Evolutionary conservation across 2,888 invertebrate species (phyloP).

Genomic region (Catocala nupta): DNA sequence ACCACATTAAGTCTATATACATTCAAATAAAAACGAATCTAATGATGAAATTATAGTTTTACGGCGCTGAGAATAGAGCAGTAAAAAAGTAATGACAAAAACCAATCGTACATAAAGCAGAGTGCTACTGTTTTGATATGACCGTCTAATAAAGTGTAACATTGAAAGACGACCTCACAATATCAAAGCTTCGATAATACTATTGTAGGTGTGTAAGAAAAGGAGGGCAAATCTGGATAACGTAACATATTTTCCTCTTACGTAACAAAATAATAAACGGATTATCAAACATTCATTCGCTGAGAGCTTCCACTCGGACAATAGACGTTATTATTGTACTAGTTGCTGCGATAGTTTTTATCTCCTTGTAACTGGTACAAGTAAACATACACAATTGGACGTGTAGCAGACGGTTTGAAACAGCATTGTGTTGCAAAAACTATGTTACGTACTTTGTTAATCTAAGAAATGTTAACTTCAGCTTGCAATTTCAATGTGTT

Average conservation of each 20-base stretch:
- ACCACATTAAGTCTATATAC: constrained; percentile 25
- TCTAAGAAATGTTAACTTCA: too few species aligned
- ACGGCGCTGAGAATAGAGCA: constrained; percentile 25
- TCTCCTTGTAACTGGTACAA: constrained; percentile 22
- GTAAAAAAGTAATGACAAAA: constrained; percentile 35
- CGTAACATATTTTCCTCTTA: constrained; percentile 31
- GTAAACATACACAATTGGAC: constrained; percentile 30
- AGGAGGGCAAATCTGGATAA: constrained; percentile 1
- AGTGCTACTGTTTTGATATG: constrained; percentile 44
- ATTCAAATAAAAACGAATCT: constrained; percentile 33
- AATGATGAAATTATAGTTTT: constrained; percentile 39
- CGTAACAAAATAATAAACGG: constrained; percentile 34
- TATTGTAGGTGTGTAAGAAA: constrained; percentile 5
- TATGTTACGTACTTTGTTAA: constrained; percentile 1
- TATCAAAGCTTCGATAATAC: constrained; percentile 17
- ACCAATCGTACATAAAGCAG: constrained; percentile 27
- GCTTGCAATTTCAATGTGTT: too few species aligned
- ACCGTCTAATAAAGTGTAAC: constrained; percentile 17
- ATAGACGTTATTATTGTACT: constrained; percentile 26
- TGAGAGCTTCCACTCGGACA: constrained; percentile 24
- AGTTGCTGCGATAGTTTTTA: constrained; percentile 34
- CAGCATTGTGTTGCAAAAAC: constrained; percentile 22
- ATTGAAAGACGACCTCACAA: constrained; percentile 15
- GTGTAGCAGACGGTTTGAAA: constrained; percentile 22
- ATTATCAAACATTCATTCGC: constrained; percentile 28